A percentile compares a stretch with the other conserved stretches of the same genome.
Conservation (phyloP, 2,888 invertebrate genomes). For the Petrophora chlorosata region DNA sequence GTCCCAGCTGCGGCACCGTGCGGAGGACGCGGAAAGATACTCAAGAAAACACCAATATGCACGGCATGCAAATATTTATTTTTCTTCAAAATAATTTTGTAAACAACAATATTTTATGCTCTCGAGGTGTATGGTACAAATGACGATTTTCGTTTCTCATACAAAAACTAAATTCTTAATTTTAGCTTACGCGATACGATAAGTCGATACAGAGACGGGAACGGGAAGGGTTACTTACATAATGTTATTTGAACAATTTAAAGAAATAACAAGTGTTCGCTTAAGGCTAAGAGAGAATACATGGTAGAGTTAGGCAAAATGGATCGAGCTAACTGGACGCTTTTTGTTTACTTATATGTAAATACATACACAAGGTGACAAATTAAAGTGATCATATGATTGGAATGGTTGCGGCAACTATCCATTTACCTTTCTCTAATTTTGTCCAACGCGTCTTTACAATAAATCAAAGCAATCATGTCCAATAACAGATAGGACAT, state of each 20-base stretch:
- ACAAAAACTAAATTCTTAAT: constrained; percentile 78
- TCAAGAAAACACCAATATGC: constrained; percentile 62
- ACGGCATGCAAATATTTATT: constrained; percentile 79
- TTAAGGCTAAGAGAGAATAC: neutral
- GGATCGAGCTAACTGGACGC: no score
- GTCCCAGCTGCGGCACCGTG: constrained; percentile 7
- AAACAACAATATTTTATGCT: constrained; percentile 77
- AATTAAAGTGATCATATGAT: no score
- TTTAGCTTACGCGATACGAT: constrained; percentile 47
- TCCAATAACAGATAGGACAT: neutral
- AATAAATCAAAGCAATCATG: no score
- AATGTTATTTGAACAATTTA: neutral
- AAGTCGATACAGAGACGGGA: constrained; percentile 23
- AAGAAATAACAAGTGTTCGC: neutral
- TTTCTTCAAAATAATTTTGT: constrained; percentile 78
- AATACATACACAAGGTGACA: no score
- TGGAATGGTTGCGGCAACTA: no score
- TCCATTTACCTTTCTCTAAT: no score
- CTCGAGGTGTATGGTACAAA: constrained; percentile 75
- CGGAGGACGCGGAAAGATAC: constrained; percentile 9
- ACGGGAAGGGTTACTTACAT: constrained; percentile 7
- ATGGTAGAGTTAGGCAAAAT: neutral
- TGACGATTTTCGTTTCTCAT: constrained; percentile 75
- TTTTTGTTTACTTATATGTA: no score
- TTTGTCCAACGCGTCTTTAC: no score